phyloP scores from a whole-genome alignment of 1,140 invertebrate species.

The Meloidogyne floridensis region DNA sequence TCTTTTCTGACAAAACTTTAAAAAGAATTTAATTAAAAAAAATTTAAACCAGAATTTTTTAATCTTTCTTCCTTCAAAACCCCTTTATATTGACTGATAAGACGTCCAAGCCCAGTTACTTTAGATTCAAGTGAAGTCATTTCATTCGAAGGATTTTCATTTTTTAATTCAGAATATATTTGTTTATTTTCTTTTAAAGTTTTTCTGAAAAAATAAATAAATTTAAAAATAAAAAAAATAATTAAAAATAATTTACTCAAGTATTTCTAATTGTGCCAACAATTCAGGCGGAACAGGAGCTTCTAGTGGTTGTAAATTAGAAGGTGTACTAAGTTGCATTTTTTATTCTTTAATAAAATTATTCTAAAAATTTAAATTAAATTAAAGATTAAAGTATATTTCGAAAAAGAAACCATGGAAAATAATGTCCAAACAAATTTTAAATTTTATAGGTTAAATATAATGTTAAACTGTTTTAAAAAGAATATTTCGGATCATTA shows the following conservation, averaged over 20 bases:
- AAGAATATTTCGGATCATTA: no score
- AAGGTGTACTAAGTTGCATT: neutral
- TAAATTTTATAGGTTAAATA: no score
- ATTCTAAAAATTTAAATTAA: neutral
- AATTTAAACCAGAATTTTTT: constrained; percentile 8
- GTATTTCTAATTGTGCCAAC: neutral
- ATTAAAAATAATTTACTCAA: constrained; percentile 13
- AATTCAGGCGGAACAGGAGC: constrained; percentile 15
- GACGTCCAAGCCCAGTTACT: neutral
- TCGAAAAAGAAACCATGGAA: no score
- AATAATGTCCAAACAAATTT: no score
- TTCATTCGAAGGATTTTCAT: constrained; percentile 12
- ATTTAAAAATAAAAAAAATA: neutral
- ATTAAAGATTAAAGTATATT: no score
- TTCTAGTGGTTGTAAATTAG: constrained; percentile 10
- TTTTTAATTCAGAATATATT: constrained; percentile 9
- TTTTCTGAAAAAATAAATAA: constrained; percentile 14
- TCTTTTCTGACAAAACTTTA: constrained; percentile 15
- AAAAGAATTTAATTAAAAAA: neutral
- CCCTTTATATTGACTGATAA: constrained; percentile 10
- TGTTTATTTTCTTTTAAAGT: constrained; percentile 25
- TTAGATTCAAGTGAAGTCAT: constrained; percentile 16
- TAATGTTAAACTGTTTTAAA: no score
- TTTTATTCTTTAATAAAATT: no score
- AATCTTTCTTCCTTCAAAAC: constrained; percentile 19